phyloP scores from a whole-genome alignment of 1,140 invertebrate genomes.

The Protaetia brevitarsis region DNA sequence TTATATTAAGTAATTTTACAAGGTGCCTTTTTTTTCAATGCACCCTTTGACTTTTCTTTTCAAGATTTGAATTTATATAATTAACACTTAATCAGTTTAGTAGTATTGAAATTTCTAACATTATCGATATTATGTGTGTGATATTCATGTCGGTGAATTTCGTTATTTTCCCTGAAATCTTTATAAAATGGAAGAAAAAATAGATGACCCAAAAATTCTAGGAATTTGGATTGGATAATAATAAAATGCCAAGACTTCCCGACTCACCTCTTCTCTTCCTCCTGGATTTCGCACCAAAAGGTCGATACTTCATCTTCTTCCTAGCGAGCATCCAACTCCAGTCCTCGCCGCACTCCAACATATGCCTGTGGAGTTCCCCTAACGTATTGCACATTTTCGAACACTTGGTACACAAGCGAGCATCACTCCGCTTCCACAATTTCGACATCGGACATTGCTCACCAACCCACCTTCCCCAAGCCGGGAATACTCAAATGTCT shows the following conservation, averaged over 20 bases:
- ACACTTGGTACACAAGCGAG: constrained; percentile 60
- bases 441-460: constrained; percentile 50
- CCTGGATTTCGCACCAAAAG: constrained; percentile 64
- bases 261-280: constrained; percentile 50
- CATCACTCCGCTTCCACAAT: constrained; percentile 44
- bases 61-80: no score
- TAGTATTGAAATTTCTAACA: no score
- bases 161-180: no score
- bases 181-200: not conserved
- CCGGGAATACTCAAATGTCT: constrained; percentile 69
- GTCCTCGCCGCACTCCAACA: constrained; percentile 80
- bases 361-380: constrained; percentile 75
- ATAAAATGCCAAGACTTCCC: not conserved
- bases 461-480: constrained; percentile 56
- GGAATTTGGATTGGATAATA: not conserved
- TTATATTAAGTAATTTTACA: no score
- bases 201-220: no score
- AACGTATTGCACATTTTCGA: constrained; percentile 54
- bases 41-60: no score
- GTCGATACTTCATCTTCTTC: constrained; percentile 72
- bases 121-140: no score
- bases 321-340: constrained; percentile 70
- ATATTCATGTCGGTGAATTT: no score
- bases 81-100: no score
- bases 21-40: no score